phyloP scores from a whole-genome alignment of 2,888 invertebrate species.

The Apamea epomidion region DNA sequence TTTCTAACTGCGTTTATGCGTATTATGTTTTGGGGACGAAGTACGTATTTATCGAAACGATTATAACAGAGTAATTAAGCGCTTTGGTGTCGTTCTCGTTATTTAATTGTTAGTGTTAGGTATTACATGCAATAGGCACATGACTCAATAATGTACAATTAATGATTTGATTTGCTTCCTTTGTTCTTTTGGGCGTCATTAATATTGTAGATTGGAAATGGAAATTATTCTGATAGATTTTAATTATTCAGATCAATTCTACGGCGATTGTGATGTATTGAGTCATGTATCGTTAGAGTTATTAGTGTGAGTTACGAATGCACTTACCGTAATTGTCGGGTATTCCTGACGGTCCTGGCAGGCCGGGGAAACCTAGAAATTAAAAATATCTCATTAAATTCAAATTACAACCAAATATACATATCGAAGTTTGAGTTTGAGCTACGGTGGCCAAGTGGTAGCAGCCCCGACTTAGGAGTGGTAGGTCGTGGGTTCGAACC shows the following conservation, averaged over 20 bases:
- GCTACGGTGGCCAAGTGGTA: too few species aligned
- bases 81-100: constrained; percentile 80
- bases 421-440: too few species aligned
- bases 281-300: constrained; percentile 75
- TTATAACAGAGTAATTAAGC: constrained; percentile 75
- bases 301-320: constrained; percentile 69
- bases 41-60: constrained; percentile 70
- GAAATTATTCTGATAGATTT: constrained; percentile 73
- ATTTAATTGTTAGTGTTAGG: constrained; percentile 84
- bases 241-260: constrained; percentile 72
- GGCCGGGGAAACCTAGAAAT: constrained; percentile 92
- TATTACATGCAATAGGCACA: constrained; percentile 79
- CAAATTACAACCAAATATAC: not conserved
- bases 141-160: constrained; percentile 86
- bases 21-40: constrained; percentile 65
- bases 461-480: too few species aligned
- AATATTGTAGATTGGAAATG: constrained; percentile 73
- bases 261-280: constrained; percentile 71
- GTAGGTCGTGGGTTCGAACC: too few species aligned
- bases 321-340: constrained; percentile 96
- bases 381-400: constrained; percentile 24
- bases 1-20: constrained; percentile 60
- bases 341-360: constrained; percentile 97
- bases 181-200: constrained; percentile 74
- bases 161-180: constrained; percentile 77